These are phyloP conservation scores for Drosophila pectinifera DNA, from an alignment of 1,140 invertebrate genomes.

Conservation along the genomic window DNA sequence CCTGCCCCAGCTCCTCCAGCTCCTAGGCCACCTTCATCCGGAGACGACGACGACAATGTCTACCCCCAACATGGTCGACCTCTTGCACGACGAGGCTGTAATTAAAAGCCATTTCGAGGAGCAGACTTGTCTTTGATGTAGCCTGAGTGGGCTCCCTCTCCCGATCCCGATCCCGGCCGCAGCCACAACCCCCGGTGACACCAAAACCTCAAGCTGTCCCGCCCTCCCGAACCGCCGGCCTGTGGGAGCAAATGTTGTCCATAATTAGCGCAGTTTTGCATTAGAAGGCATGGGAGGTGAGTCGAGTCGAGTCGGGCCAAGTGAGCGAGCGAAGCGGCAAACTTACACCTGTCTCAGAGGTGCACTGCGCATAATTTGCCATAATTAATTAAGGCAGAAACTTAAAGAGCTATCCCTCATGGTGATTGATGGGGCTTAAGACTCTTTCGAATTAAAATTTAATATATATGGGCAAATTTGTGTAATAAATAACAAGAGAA, in stretches of 20 bases:
- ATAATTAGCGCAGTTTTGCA: constrained; percentile 77
- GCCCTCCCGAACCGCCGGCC: constrained; percentile 31
- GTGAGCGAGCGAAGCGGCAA: constrained; percentile 29
- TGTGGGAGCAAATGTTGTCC: constrained; percentile 60
- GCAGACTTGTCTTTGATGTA: constrained; percentile 66
- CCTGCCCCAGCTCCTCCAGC: background rate
- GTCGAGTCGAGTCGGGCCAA: background rate
- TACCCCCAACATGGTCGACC: constrained; percentile 43
- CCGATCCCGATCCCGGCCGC: constrained; percentile 7
- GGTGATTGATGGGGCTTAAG: background rate
- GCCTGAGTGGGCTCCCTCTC: constrained; percentile 22
- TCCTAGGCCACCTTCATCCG: constrained; percentile 7
- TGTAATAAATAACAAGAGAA: background rate
- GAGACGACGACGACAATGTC: constrained; percentile 39
- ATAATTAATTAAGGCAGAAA: constrained; percentile 4
- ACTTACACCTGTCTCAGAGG: constrained; percentile 51
- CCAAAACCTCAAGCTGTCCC: constrained; percentile 24
- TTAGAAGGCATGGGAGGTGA: constrained; percentile 28
- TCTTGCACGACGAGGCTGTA: constrained; percentile 52
- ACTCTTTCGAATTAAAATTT: background rate
- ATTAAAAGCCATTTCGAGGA: constrained; percentile 71
- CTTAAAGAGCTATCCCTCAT: background rate
- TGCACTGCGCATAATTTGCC: constrained; percentile 27
- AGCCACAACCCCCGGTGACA: constrained; percentile 41
- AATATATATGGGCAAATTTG: background rate